phyloP scores from a whole-genome alignment of 2,888 invertebrate species.

The Argynnis bischoffii region DNA sequence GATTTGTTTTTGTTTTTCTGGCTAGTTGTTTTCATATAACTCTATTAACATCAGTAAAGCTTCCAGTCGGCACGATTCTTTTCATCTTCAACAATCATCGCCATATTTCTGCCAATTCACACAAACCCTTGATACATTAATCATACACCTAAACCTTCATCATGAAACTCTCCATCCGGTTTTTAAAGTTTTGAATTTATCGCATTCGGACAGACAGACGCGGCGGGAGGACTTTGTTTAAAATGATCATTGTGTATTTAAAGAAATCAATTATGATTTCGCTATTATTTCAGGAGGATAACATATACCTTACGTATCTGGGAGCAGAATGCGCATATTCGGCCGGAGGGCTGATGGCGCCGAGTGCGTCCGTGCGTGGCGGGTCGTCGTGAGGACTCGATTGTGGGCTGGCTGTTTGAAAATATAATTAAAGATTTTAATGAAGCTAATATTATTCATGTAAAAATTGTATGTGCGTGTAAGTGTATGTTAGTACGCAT shows the following conservation, averaged over 20 bases:
- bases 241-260: not conserved
- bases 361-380: constrained; percentile 50
- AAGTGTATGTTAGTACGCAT: no score
- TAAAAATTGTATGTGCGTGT: not conserved
- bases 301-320: constrained; percentile 63
- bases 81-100: no score
- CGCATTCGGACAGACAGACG: no score
- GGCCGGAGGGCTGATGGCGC: constrained; percentile 87
- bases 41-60: no score
- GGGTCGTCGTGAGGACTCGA: constrained; percentile 48
- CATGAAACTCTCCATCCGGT: no score
- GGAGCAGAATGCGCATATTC: constrained; percentile 85
- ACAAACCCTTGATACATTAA: not conserved
- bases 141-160: not conserved
- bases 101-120: not conserved
- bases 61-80: not conserved
- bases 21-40: no score
- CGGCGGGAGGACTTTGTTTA: not conserved
- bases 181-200: no score
- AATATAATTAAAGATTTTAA: not conserved
- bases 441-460: not conserved
- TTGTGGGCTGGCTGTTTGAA: not conserved
- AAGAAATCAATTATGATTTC: not conserved
- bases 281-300: not conserved
- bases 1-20: no score